A percentile compares a stretch with the other conserved stretches of the same genome.
Conservation (phyloP, 1,140 invertebrate genomes). For the Araneus ventricosus region DNA sequence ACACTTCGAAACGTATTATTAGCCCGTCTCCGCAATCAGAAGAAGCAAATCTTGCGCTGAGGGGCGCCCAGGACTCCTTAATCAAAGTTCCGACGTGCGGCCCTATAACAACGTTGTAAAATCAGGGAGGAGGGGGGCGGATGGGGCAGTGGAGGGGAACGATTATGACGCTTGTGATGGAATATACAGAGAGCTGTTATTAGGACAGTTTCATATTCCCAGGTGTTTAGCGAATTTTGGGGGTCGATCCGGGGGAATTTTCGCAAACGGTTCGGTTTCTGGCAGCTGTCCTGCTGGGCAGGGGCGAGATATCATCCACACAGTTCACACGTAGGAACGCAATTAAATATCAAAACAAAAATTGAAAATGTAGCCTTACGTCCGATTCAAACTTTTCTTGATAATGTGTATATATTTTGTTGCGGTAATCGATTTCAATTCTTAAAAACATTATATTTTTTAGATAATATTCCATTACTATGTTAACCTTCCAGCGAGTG, state of each 20-base stretch:
- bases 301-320: not conserved
- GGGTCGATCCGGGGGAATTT: constrained; percentile 20
- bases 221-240: constrained; percentile 50
- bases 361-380: not conserved
- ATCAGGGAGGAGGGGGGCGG: not conserved
- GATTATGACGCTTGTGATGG: constrained; percentile 46
- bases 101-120: not conserved
- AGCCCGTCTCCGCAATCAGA: constrained; percentile 13
- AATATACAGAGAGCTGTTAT: constrained; percentile 44
- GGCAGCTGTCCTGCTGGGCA: constrained; percentile 5
- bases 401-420: too few species aligned
- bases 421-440: too few species aligned
- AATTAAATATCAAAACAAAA: not conserved
- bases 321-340: not conserved
- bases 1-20: constrained; percentile 27
- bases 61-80: not conserved
- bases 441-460: too few species aligned
- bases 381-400: too few species aligned
- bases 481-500: too few species aligned
- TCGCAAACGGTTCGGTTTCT: not conserved
- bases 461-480: too few species aligned
- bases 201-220: constrained; percentile 51
- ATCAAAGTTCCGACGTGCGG: not conserved
- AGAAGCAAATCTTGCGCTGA: constrained; percentile 6
- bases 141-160: too few species aligned